A percentile compares a stretch with the other conserved stretches of the same genome.
phyloP scores from a whole-genome alignment of 2,797 vertebrate species.

The Meriones psammophilus region DNA sequence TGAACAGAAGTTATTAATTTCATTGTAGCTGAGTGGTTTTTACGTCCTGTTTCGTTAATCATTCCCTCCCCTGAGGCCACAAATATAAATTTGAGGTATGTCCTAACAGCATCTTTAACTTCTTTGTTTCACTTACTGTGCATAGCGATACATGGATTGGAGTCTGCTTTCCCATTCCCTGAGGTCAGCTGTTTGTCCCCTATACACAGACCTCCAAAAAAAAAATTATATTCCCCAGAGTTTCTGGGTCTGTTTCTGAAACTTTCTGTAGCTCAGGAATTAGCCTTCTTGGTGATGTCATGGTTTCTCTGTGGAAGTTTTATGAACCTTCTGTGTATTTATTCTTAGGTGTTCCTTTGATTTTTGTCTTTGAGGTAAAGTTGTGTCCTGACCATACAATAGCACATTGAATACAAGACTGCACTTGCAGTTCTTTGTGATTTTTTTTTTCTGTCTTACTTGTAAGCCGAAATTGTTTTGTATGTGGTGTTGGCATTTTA shows the following conservation, averaged over 20 bases:
- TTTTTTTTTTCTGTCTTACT: neutral
- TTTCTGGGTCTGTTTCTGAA: neutral
- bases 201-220: neutral
- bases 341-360: neutral
- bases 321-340: neutral
- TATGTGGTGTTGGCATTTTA: neutral
- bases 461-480: neutral
- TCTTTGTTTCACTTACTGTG: neutral
- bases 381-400: neutral
- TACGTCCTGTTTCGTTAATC: neutral
- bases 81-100: neutral
- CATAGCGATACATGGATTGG: accelerated
- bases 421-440: accelerated
- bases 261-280: neutral
- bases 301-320: neutral
- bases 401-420: accelerated
- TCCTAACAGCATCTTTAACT: neutral
- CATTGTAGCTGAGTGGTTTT: neutral
- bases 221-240: neutral
- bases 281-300: neutral
- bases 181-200: too few species aligned
- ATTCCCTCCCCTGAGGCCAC: neutral
- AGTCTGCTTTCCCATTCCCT: neutral
- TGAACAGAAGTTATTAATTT: neutral
- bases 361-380: neutral